phyloP scores from a whole-genome alignment of 2,888 invertebrate genomes.

The Cheilosia variabilis region DNA sequence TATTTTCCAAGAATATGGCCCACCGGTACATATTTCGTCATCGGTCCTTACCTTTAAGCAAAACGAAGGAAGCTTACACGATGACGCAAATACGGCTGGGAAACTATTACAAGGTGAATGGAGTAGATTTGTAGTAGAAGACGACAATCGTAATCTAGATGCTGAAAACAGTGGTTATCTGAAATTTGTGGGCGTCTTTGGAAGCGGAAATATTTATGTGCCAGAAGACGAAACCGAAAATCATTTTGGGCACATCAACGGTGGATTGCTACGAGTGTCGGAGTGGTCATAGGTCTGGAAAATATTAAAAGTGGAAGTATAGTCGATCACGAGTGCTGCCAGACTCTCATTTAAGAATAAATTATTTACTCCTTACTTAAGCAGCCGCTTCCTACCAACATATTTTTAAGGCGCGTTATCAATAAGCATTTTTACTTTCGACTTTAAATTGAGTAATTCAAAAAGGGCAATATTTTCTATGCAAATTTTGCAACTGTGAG shows the following conservation, averaged over 20 bases:
- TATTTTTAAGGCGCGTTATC: too few relatives aligned
- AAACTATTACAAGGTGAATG: conserved; percentile 33
- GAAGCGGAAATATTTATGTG: conserved; percentile 53
- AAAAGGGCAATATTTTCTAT: too few relatives aligned
- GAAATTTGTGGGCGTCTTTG: conserved; percentile 43
- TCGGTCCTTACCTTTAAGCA: conserved; percentile 26
- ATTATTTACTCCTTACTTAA: too few relatives aligned
- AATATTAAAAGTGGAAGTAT: too few relatives aligned
- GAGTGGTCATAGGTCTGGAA: neutral
- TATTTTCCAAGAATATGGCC: conserved; percentile 27
- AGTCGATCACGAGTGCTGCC: too few relatives aligned
- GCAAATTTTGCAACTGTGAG: too few relatives aligned
- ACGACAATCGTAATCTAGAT: neutral
- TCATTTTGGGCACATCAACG: neutral
- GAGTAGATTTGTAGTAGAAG: neutral
- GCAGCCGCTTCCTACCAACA: too few relatives aligned
- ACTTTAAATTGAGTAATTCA: too few relatives aligned
- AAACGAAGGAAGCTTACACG: neutral
- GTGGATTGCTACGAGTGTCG: conserved; percentile 12
- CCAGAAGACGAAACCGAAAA: conserved; percentile 11
- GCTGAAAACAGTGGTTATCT: conserved; percentile 6
- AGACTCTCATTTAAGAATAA: too few relatives aligned
- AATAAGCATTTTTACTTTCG: too few relatives aligned
- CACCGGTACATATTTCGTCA: conserved; percentile 36
- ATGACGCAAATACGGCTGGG: neutral